Base-by-base conservation (phyloP, 1,140 invertebrate species). In the Drosophila mayri region DNA sequence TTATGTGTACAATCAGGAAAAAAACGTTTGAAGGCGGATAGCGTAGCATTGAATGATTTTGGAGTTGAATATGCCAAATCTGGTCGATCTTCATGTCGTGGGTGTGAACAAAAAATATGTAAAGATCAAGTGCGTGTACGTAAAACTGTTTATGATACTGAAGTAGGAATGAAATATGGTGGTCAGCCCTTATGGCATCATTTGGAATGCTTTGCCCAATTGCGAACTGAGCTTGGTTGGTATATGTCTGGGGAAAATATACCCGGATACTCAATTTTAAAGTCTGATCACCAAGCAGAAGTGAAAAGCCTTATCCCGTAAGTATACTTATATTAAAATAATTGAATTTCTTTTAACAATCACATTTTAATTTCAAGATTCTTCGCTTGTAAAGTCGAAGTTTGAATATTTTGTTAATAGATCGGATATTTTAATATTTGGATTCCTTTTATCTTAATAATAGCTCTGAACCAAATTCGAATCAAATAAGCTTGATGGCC, bases 31-130 rank as follows among this genome's bases (percentile, higher is more conserved):
- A 93, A 93, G 57, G 67, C 71, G 25, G 91, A 79, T 25, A 71
- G 74, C 37, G 81, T 83, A 11, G 93, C 92, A 44, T 81, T 95
- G 8, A 94, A 94, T 72, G 97, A 98, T 92, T 99, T 96, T 90
- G 93, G 87, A 38, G 94, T 98, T 12, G 97, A 99, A 90, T 98
- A 99, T 94, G 95, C 98, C 0, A 99, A 98, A 93, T 98, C 97
- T 8, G 95, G 95, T 61, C 94, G 96, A 65, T 95, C 98, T 41
- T 94, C 93, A 25, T 99, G 98, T 85, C 94, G 95, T 79, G 96
- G 95, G 0, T 99, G 98, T 93, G 95, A 97, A 78, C 95, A 96
- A 67, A 97, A 96, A 88, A 99, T 99, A 85, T 93, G 95, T 25
- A 98, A 98, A 95, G 95, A 94, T 90, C 95, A 96, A 90, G 92